Base-by-base conservation (phyloP, 2,797 vertebrate genomes). In the Channa striata region DNA sequence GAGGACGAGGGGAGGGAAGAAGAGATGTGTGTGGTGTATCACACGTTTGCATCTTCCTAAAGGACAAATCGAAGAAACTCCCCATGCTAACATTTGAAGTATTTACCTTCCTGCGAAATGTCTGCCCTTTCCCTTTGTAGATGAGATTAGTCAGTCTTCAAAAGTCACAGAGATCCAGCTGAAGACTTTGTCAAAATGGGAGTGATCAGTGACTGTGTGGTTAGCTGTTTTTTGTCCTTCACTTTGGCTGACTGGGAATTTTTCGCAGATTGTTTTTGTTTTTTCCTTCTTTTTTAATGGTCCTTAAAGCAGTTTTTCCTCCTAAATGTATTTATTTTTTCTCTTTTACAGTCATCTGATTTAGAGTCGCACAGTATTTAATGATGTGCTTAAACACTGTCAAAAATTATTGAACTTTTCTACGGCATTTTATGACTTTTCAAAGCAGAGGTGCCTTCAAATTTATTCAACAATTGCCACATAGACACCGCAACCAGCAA, bases 31-130 rank as follows among this genome's bases (percentile, higher is more conserved):
- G 79, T 16, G 61, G 87, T 80, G 80, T 85, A 89, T 91, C 89
- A 74, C 89, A 85, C 74, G 74, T 74, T 86, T 88, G 83, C 78
- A 90, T 91, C 90, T 93, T 88, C 78, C 80, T 73, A 94, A 93
- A 93, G 88, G 91, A 92, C 90, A 90, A 91, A 92, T 89, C 89
- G 81, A 89, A 89, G 89, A 87, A 87, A 80, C 83, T 90, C 83
- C 82, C 74, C 81, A 53, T 69, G 88, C 87, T 85, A 89, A 85
- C 89, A 91, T 93, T 93, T 90, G 85, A 92, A 91, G 86, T 91
- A 90, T 93, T 94, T 93, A 93, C 91, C 87, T 92, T 87, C 54
- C 86, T 86, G 84, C 88, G 88, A 85, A 92, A 91, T 74, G 88
- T 79, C 89, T 92, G 91, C 90, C 91, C 92, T 93, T 91, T 92